Base-by-base conservation (phyloP, 2,113 vertebrate genomes). In the Columba janthina region DNA sequence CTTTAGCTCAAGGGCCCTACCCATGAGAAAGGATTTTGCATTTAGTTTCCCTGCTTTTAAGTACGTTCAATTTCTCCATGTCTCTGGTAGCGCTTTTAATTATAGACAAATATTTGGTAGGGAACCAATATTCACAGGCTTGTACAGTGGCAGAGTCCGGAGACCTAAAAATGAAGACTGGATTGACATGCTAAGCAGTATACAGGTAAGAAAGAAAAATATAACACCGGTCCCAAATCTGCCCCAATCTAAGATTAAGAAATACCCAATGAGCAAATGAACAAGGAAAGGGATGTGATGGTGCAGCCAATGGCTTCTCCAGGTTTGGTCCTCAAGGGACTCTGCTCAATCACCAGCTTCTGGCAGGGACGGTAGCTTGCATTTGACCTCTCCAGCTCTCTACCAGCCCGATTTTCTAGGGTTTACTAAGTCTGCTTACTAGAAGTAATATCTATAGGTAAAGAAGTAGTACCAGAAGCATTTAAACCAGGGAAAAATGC, bases 221-320 rank as follows among this genome's bases (percentile, higher is more conserved):
- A 62, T 44, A 84, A 26, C 2, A 46, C 9, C 12, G 15, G 26
- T 12, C 31, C 21, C 15, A 50, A 67, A 84, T 66, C 18, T 78
- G 4, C 28, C 15, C 13, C 31, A 20, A 0, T 50, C 21, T 29
- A 56, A 64, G 29, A 26, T 17, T 40, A 15, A 61, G 40, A 67
- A 42, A 67, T 6, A 51, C 15, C 15, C 15, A 67, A 26, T 0
- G 0, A 58, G 51, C 12, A 64, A 70, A 32, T 10, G 57, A 83
- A 61, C 15, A 57, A 7, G 22, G 20, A 14, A 72, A 65, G 36
- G 36, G 5, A 18, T 0, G 0, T 34, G 66, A 40, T 5, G 7
- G 10, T 73, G 26, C 34, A 32, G 12, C 12, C 48, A 19, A 85
- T 16, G 19, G 1, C n/a, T 36, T 70, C 50, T 74, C 25, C 15